phyloP scores from a whole-genome alignment of 2,113 vertebrate genomes.

The Xenus cinereus region DNA sequence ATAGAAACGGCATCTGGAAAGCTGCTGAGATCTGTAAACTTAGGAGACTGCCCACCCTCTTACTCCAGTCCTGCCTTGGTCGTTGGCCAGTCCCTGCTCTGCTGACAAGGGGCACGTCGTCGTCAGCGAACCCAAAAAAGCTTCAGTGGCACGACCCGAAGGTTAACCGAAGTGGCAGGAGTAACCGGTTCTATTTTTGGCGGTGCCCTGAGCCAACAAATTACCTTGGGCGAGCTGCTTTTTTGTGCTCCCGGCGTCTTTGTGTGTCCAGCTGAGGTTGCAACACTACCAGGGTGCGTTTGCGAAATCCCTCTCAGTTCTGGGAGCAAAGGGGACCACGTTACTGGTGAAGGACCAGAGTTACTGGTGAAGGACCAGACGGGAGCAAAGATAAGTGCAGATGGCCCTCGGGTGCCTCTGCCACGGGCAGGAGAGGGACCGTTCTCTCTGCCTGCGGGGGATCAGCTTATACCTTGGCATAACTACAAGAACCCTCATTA shows the following conservation, averaged over 20 bases:
- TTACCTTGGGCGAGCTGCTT: background rate
- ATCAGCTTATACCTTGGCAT: background rate
- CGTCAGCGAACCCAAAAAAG: background rate
- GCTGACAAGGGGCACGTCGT: accelerated
- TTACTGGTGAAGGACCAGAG: background rate
- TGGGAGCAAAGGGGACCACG: background rate
- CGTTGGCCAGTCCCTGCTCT: background rate
- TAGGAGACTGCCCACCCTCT: background rate
- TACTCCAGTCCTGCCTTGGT: background rate
- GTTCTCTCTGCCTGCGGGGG: background rate
- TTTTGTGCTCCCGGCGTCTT: background rate
- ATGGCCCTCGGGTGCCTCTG: background rate
- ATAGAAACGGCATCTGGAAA: background rate
- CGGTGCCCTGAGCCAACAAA: background rate
- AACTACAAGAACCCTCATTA: background rate
- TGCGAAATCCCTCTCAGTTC: background rate
- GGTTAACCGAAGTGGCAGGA: background rate
- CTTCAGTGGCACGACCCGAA: background rate
- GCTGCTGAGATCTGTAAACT: background rate
- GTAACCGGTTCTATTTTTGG: background rate
- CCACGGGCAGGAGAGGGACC: background rate
- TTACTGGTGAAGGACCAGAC: background rate
- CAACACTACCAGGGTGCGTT: background rate
- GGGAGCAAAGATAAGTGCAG: background rate
- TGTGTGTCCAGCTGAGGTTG: background rate